Evolutionary conservation across 1,140 invertebrate genomes (phyloP), one percentile per base, ranked within the genome.

Genomic region (Drosophila pallidifrons): DNA sequence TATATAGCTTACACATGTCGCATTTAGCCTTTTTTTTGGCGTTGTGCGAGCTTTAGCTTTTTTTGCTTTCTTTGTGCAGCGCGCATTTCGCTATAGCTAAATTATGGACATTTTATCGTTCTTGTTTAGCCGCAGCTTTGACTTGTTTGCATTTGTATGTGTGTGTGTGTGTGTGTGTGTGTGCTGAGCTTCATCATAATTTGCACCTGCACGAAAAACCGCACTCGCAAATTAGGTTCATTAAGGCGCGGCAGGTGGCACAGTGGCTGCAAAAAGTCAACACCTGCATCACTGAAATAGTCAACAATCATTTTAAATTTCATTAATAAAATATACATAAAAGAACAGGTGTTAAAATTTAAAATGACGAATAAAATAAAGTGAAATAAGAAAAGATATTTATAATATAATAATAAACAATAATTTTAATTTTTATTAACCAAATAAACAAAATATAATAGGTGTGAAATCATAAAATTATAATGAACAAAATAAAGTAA

Each of bases 121-220:
- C 69, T 81, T 74, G 57, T 69, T 76, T 67, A 47, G 45, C 45
- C 65, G 64, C 57, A 30, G 32, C 55, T 61, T 68, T 64, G 11
- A n/a, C 41, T 59, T 55, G 65, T 66, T 25, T 61, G 35, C 46
- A 28, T 57, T 59, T 76, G 66, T 49, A 59, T 79, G 51, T 54
- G 47, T 45, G 68, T 60, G 25, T 67, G 46, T 25, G 28, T 25
- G 35, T 72, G 49, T 25, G 28, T 25, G 38, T 72, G 57, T 15
- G 60, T 52, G 61, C 11, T 65, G 46, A 41, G 51, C 70, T 52
- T 38, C 59, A 64, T 85, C 81, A 85, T 80, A 80, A 80, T 83
- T 83, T 83, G 81, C 81, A 85, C 77, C 81, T 81, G 81, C 77
- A 80, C 60, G 77, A 75, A 69, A 64, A 85, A 67, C 54, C 68